A percentile compares a stretch with the other conserved stretches of the same genome.
Conservation (phyloP, 1,140 invertebrate species). For the Drosophila takahashii region DNA sequence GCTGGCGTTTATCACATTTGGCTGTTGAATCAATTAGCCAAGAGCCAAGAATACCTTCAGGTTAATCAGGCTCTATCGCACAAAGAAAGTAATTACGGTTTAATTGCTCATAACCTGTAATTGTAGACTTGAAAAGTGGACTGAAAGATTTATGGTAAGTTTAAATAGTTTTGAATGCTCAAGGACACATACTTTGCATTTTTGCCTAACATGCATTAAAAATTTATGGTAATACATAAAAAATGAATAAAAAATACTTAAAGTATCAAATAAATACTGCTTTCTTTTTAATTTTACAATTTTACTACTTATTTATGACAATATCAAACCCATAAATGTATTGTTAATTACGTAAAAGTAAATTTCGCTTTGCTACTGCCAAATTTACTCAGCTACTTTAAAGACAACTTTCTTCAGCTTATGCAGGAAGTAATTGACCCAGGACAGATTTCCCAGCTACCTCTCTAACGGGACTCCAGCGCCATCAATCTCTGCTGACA, state of each 20-base stretch:
- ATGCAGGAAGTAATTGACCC: not conserved
- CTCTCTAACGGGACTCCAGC: conserved; percentile 26
- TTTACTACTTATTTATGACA: too few species aligned
- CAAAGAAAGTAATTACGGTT: conserved; percentile 34
- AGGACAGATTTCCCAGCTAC: conserved; percentile 24
- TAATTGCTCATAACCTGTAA: conserved; percentile 26
- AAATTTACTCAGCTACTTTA: not conserved
- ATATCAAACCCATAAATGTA: too few species aligned
- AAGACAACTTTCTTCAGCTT: not conserved
- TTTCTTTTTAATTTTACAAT: too few species aligned
- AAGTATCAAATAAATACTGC: too few species aligned
- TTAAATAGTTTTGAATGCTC: not conserved
- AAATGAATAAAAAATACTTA: too few species aligned
- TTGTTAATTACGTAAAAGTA: not conserved
- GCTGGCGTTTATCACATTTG: conserved; percentile 84
- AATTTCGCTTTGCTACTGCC: not conserved
- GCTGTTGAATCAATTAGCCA: conserved; percentile 80
- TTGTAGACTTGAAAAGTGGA: not conserved
- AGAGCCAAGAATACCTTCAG: conserved; percentile 47
- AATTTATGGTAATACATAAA: too few species aligned
- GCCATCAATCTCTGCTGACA: conserved; percentile 47
- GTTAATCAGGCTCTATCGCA: conserved; percentile 31
- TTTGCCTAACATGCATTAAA: not conserved
- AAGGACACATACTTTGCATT: not conserved
- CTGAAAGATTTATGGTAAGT: not conserved